Conservation (phyloP, 1,140 invertebrate species). For the Drosophila navojoa region DNA sequence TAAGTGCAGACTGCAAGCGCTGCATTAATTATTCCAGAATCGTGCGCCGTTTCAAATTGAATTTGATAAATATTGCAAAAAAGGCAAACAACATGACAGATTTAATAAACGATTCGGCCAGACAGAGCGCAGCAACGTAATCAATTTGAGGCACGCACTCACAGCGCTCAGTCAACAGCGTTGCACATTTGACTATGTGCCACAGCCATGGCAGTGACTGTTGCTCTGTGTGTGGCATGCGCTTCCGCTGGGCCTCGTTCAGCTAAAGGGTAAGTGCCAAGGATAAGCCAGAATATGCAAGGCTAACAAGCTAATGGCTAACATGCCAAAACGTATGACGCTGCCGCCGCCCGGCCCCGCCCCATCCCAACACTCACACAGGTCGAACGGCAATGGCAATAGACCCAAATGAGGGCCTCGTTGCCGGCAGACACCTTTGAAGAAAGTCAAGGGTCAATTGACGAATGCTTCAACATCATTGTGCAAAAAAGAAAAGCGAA, state of each 20-base stretch:
- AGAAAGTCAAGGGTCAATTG: conserved; percentile 57
- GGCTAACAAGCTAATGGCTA: conserved; percentile 30
- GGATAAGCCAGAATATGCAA: conserved; percentile 25
- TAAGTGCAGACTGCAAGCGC: neutral
- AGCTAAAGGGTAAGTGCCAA: conserved; percentile 25
- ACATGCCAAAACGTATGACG: conserved; percentile 40
- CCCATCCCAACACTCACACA: neutral
- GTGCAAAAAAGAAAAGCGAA: conserved; percentile 1
- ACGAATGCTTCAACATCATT: conserved; percentile 32
- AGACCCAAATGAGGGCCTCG: conserved; percentile 15
- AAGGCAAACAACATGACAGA: neutral
- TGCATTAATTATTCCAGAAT: neutral
- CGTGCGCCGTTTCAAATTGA: neutral
- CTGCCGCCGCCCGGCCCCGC: conserved; percentile 1
- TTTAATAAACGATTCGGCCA: conserved; percentile 4
- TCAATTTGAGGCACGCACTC: conserved; percentile 5
- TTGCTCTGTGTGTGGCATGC: neutral
- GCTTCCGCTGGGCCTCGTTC: conserved; percentile 7
- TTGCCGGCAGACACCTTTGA: conserved; percentile 29
- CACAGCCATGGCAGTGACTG: neutral
- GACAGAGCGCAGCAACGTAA: neutral
- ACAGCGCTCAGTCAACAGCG: neutral
- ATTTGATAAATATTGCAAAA: conserved; percentile 3
- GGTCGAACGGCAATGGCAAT: conserved; percentile 14
- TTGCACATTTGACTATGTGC: conserved; percentile 11